A percentile compares a stretch with the other conserved stretches of the same genome.
Evolutionary conservation across 92 coral and sea anemone species (phyloP).

Genomic region (Nematostella vectensis): DNA sequence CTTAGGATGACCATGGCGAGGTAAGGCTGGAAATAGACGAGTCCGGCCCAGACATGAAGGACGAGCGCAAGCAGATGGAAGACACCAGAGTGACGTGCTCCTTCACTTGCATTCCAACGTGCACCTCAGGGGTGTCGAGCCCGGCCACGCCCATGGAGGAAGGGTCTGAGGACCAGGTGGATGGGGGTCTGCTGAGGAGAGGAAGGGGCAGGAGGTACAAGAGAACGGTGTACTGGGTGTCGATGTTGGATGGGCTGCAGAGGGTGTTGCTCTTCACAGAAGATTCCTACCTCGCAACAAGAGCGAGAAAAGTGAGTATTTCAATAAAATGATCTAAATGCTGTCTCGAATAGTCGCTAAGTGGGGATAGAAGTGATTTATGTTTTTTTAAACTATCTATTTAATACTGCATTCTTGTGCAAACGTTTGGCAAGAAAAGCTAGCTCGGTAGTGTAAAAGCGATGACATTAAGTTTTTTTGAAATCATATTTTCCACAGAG

Average conservation of each 20-base stretch:
- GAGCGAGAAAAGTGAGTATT: conserved; percentile 53
- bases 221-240: conserved; percentile 78
- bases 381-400: too few relatives aligned
- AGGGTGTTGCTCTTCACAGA: conserved; percentile 76
- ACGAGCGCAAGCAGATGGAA: conserved; percentile 37
- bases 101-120: conserved; percentile 13
- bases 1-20: conserved; percentile 68
- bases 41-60: conserved; percentile 30
- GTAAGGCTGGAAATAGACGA: conserved; percentile 40
- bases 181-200: conserved; percentile 17
- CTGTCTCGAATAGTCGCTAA: too few relatives aligned
- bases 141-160: conserved; percentile 21
- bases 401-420: too few relatives aligned
- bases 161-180: conserved; percentile 47
- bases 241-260: conserved; percentile 76
- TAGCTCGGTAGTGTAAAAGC: too few relatives aligned
- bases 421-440: too few relatives aligned
- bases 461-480: too few relatives aligned
- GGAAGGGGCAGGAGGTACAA: conserved; percentile 17
- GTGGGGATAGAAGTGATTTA: too few relatives aligned
- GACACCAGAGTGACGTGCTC: conserved; percentile 25
- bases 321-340: neutral
- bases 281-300: conserved; percentile 39
- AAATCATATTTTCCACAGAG: too few relatives aligned
- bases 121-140: conserved; percentile 7